These are phyloP conservation scores for Calypte anna DNA, from an alignment of 2,113 vertebrate species.

Conservation along the genomic window DNA sequence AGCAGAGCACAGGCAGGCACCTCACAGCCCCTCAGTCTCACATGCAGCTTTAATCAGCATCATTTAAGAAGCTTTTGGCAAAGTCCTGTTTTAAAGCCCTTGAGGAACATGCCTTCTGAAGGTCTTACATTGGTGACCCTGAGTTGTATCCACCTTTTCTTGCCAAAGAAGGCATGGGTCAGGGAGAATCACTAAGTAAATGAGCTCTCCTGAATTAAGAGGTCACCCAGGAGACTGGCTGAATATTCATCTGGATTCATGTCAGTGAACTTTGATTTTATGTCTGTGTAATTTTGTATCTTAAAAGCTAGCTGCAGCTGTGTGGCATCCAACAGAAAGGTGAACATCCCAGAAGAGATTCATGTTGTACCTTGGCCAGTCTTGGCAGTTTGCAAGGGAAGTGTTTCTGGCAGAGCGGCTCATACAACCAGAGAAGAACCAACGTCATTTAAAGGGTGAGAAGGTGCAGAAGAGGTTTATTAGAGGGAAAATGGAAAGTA, in stretches of 20 bases:
- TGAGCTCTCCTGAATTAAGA: neutral
- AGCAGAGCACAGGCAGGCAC: neutral
- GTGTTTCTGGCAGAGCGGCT: neutral
- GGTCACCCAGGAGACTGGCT: neutral
- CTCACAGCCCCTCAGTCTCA: neutral
- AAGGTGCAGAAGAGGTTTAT: neutral
- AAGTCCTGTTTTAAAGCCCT: neutral
- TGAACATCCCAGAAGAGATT: neutral
- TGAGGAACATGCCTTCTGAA: neutral
- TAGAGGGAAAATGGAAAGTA: neutral
- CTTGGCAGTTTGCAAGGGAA: neutral
- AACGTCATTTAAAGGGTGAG: neutral
- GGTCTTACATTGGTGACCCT: fast-evolving
- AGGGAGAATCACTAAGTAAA: neutral
- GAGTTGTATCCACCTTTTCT: neutral
- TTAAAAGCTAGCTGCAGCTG: neutral
- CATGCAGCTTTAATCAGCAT: neutral
- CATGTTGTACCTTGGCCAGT: neutral
- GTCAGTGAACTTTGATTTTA: neutral
- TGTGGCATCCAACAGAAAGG: neutral
- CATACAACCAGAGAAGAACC: neutral
- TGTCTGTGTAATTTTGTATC: neutral
- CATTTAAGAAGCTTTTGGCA: neutral
- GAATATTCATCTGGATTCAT: neutral
- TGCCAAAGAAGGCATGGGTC: neutral